A percentile compares a stretch with the other conserved stretches of the same genome.
Evolutionary conservation across 2,888 invertebrate species (phyloP).

Genomic region (Cosmorhoe ocellata): DNA sequence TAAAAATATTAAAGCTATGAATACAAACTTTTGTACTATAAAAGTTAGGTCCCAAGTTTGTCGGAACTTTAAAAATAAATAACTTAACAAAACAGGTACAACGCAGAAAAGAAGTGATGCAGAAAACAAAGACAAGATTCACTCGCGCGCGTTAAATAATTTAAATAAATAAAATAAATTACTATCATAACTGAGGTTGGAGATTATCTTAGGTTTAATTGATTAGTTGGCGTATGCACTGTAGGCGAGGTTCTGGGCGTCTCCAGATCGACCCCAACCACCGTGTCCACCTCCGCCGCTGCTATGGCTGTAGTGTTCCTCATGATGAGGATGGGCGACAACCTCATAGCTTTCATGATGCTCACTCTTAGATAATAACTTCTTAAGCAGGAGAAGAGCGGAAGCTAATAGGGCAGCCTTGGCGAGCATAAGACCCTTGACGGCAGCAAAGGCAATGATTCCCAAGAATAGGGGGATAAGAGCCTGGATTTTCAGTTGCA

Average conservation of each 20-base stretch:
- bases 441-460: slow-evolving; percentile 88
- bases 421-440: slow-evolving; percentile 92
- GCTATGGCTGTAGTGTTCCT: slow-evolving; percentile 80
- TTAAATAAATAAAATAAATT: slow-evolving; percentile 77
- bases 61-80: slow-evolving; percentile 3
- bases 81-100: slow-evolving; percentile 63
- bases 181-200: slow-evolving; percentile 71
- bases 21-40: slow-evolving; percentile 61
- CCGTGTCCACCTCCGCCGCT: slow-evolving; percentile 79
- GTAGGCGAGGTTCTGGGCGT: slow-evolving; percentile 88
- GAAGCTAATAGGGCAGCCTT: slow-evolving; percentile 92
- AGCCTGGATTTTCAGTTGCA: slow-evolving; percentile 90
- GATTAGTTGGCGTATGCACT: slow-evolving; percentile 83
- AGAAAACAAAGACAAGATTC: slow-evolving; percentile 60
- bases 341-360: slow-evolving; percentile 89
- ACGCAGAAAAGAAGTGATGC: slow-evolving; percentile 48
- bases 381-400: slow-evolving; percentile 85
- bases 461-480: slow-evolving; percentile 89
- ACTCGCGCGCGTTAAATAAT: slow-evolving; percentile 65
- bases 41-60: slow-evolving; percentile 24
- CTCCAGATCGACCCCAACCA: slow-evolving; percentile 85
- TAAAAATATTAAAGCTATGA: slow-evolving; percentile 62
- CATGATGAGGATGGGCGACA: slow-evolving; percentile 86
- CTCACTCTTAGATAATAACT: slow-evolving; percentile 86
- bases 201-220: slow-evolving; percentile 26